Percentiles rank a stretch among this genome's conserved stretches.
Evolutionary conservation across 2,888 invertebrate species (phyloP).

Genomic region (Sceliomorpha sp.): DNA sequence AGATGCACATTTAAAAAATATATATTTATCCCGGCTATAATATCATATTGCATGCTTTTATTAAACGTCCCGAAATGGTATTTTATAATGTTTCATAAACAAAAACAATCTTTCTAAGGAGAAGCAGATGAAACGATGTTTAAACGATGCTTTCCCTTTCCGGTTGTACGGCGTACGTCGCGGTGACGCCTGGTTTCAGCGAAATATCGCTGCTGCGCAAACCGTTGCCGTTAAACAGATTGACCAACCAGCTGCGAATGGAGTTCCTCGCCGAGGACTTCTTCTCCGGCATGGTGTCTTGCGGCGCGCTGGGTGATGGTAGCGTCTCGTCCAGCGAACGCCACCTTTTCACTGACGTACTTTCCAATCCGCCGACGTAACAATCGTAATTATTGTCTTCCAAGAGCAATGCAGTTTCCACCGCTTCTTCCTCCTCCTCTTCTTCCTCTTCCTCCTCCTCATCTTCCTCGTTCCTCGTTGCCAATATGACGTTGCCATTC

Average conservation of each 20-base stretch:
- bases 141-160: slow-evolving; percentile 84
- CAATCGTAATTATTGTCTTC: slow-evolving; percentile 71
- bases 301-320: slow-evolving; percentile 58
- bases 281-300: slow-evolving; percentile 81
- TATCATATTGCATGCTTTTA: too few species aligned
- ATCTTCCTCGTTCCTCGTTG: slow-evolving; percentile 58
- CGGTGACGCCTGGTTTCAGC: slow-evolving; percentile 82
- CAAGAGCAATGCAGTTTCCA: slow-evolving; percentile 80
- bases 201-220: slow-evolving; percentile 85
- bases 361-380: slow-evolving; percentile 66
- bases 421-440: slow-evolving; percentile 71
- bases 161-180: slow-evolving; percentile 82
- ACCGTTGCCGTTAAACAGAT: slow-evolving; percentile 87
- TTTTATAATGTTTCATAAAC: slow-evolving; percentile 1
- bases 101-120: background rate
- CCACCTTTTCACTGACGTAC: slow-evolving; percentile 84
- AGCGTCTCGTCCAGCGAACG: slow-evolving; percentile 86
- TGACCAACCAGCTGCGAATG: slow-evolving; percentile 87
- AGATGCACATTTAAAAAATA: too few species aligned
- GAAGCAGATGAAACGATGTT: slow-evolving; percentile 48
- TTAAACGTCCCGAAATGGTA: too few species aligned
- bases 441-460: slow-evolving; percentile 66
- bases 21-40: too few species aligned
- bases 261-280: slow-evolving; percentile 84
- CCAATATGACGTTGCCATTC: slow-evolving; percentile 81